Percentiles rank a stretch among this genome's conserved stretches.
Evolutionary conservation across 2,797 vertebrate genomes (phyloP).

Genomic region (Gymnopithys bicolor): DNA sequence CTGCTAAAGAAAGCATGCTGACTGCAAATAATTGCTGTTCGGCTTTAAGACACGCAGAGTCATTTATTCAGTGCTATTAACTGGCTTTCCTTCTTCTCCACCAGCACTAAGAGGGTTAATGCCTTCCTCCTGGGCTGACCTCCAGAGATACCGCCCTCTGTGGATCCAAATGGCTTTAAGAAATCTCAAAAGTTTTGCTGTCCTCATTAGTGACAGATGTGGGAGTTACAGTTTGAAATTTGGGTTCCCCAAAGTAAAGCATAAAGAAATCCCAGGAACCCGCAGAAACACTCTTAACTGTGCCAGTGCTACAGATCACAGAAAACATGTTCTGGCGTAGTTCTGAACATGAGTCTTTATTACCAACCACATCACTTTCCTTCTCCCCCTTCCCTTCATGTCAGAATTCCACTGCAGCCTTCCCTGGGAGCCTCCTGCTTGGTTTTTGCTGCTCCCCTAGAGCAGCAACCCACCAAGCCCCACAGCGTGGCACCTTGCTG

Average conservation of each 20-base stretch:
- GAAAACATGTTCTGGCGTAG: background rate
- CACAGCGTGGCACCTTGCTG: fast-evolving
- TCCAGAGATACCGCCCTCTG: constrained; percentile 19
- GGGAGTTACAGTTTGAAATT: constrained; percentile 12
- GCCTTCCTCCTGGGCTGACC: constrained; percentile 1
- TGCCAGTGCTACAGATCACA: background rate
- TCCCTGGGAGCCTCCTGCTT: background rate
- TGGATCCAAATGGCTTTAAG: constrained; percentile 44
- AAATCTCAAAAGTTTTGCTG: constrained; percentile 56
- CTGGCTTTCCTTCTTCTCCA: constrained; percentile 5
- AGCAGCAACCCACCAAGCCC: background rate
- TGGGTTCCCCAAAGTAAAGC: constrained; percentile 26
- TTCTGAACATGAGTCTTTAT: background rate
- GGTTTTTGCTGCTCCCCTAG: background rate
- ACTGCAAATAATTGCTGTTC: background rate
- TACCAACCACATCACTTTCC: background rate
- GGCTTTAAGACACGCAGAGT: background rate
- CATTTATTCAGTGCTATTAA: background rate
- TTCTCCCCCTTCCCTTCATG: background rate
- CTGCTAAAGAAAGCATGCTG: background rate
- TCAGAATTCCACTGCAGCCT: background rate
- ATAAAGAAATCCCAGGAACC: background rate
- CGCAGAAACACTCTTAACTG: background rate
- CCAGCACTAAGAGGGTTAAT: constrained; percentile 35
- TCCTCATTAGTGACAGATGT: constrained; percentile 50